These are phyloP conservation scores for Centruroides vittatus DNA, from an alignment of 1,140 invertebrate species.

Conservation along the genomic window DNA sequence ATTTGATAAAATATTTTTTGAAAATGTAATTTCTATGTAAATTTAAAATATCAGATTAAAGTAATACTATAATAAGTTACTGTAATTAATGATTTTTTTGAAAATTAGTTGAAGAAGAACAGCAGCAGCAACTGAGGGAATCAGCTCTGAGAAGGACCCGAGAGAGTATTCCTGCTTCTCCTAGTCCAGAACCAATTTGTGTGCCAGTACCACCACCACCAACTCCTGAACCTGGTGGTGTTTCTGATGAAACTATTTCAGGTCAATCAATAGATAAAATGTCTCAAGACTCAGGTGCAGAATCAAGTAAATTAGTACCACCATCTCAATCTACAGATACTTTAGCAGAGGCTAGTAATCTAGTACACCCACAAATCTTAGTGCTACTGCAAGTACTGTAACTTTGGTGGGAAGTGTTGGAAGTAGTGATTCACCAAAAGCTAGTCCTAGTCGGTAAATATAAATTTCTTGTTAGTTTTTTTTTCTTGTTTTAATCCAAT, in stretches of 20 bases:
- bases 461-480: not conserved
- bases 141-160: slow-evolving; percentile 13
- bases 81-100: not conserved
- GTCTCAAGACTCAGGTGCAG: not conserved
- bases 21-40: not conserved
- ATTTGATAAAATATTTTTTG: not conserved
- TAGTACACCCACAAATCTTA: slow-evolving; percentile 53
- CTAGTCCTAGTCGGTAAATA: slow-evolving; percentile 13
- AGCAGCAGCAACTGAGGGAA: slow-evolving; percentile 10
- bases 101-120: slow-evolving; percentile 19
- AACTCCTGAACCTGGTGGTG: slow-evolving; percentile 15
- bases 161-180: slow-evolving; percentile 10
- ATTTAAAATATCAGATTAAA: not conserved
- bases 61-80: not conserved
- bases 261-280: no score
- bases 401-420: slow-evolving; percentile 42
- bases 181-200: slow-evolving; percentile 13
- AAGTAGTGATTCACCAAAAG: slow-evolving; percentile 16
- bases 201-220: slow-evolving; percentile 20
- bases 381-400: slow-evolving; percentile 35
- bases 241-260: not conserved
- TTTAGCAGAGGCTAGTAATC: slow-evolving; percentile 32
- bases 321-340: slow-evolving; percentile 48
- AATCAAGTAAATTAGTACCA: slow-evolving; percentile 20
- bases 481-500: no score